Conservation (phyloP, 2,113 vertebrate species). For the Dipodomys merriami region DNA sequence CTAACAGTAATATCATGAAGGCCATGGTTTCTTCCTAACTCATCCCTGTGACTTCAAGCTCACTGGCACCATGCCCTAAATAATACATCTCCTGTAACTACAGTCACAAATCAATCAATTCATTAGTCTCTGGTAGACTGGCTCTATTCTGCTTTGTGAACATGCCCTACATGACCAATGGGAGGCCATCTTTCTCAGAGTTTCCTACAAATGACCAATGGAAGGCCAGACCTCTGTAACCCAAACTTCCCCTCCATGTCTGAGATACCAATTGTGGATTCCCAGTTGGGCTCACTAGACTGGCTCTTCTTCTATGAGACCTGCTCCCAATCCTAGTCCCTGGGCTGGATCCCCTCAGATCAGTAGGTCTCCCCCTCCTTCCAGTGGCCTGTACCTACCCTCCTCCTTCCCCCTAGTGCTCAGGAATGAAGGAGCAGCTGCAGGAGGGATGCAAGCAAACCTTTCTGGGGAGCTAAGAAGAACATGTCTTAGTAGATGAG, state of each 20-base stretch:
- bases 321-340: too few relatives aligned
- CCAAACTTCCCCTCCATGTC: background rate
- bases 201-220: too few relatives aligned
- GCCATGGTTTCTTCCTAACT: background rate
- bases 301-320: background rate
- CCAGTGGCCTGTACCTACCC: background rate
- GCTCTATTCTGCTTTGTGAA: background rate
- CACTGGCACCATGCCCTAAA: background rate
- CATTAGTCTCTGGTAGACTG: background rate
- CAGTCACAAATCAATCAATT: background rate
- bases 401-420: background rate
- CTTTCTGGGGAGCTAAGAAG: background rate
- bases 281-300: too few relatives aligned
- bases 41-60: background rate
- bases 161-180: too few relatives aligned
- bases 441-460: background rate
- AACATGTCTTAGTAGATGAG: background rate
- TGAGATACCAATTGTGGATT: background rate
- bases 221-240: background rate
- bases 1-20: background rate
- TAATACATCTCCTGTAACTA: too few relatives aligned
- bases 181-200: too few relatives aligned
- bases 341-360: too few relatives aligned
- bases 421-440: background rate
- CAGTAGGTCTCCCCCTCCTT: background rate